Percentiles rank a stretch among this genome's conserved stretches.
phyloP scores from a whole-genome alignment of 2,113 vertebrate species.

The Sterrhoptilus dennistouni region DNA sequence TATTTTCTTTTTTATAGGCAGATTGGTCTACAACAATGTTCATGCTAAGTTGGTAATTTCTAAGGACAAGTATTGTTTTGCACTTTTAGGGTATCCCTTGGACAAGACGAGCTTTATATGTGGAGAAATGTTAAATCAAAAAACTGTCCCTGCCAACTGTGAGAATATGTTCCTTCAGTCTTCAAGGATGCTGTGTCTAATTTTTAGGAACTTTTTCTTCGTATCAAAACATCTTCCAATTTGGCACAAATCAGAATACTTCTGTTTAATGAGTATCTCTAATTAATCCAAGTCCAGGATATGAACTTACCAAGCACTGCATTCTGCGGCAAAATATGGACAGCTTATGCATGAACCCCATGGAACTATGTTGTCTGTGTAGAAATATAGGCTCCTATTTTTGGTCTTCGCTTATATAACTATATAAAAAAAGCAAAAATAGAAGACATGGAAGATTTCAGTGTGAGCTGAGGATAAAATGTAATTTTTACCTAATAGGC shows the following conservation, averaged over 20 bases:
- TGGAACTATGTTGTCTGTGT: background rate
- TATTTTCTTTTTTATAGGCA: background rate
- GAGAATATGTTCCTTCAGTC: background rate
- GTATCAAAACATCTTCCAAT: background rate
- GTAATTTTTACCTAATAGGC: background rate
- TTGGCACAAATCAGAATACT: background rate
- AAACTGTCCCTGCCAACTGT: background rate
- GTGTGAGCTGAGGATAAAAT: background rate
- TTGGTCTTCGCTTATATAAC: background rate
- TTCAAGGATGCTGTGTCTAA: background rate
- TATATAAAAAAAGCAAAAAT: background rate
- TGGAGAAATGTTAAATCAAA: background rate
- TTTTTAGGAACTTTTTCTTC: background rate
- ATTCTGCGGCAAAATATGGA: background rate
- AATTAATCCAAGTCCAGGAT: background rate
- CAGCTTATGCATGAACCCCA: background rate
- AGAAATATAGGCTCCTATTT: background rate
- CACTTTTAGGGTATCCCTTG: background rate
- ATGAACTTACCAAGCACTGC: background rate
- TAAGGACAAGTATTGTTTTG: background rate
- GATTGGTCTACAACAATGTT: background rate
- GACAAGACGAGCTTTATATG: background rate
- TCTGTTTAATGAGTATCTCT: background rate
- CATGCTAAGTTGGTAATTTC: background rate
- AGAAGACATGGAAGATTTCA: background rate